These are phyloP conservation scores for Drosophila paranaensis DNA, from an alignment of 2,888 invertebrate genomes.

Conservation along the genomic window DNA sequence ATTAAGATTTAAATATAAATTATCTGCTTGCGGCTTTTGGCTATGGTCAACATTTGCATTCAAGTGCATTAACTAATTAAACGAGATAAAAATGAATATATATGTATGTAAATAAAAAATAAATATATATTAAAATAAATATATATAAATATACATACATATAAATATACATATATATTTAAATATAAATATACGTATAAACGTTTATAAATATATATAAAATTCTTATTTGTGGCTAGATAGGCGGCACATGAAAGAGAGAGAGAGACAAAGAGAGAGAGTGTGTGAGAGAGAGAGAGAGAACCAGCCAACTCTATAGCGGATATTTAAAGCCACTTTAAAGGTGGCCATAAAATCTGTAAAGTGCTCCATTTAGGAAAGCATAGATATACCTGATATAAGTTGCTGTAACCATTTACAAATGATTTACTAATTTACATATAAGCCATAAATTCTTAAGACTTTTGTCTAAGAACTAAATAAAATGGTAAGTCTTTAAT, in stretches of 20 bases:
- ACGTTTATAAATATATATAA: too few relatives aligned
- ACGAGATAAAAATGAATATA: neutral
- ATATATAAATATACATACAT: neutral
- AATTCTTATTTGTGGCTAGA: neutral
- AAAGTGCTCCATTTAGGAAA: neutral
- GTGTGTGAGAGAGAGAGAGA: neutral
- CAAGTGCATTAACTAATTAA: constrained; percentile 44
- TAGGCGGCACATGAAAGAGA: constrained; percentile 12
- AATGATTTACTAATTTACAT: constrained; percentile 1
- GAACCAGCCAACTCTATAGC: neutral
- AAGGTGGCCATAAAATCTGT: neutral
- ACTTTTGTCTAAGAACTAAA: neutral
- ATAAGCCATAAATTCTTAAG: too few relatives aligned
- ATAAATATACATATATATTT: neutral
- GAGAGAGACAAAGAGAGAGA: neutral
- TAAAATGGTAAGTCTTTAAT: neutral
- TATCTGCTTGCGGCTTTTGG: constrained; percentile 28
- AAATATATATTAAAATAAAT: neutral
- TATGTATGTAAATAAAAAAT: neutral
- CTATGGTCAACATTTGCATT: constrained; percentile 29
- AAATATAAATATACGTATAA: neutral
- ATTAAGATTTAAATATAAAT: constrained; percentile 49
- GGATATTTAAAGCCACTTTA: neutral
- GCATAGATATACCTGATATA: neutral
- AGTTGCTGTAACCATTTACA: too few relatives aligned